A percentile compares a stretch with the other conserved stretches of the same genome.
Conservation (phyloP, 2,797 vertebrate genomes). For the Pangasius krempfi region DNA sequence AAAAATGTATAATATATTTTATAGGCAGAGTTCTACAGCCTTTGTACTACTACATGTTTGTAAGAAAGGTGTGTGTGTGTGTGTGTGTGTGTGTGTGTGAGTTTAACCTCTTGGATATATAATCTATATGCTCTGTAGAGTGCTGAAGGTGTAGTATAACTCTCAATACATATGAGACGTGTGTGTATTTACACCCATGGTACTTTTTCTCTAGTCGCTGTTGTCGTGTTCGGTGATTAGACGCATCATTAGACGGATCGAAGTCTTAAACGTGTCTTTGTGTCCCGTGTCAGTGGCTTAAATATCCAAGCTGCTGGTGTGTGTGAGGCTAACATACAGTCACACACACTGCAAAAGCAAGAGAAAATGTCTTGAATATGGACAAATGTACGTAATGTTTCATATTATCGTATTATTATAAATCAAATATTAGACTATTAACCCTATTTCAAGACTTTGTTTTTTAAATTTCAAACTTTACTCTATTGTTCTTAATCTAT, state of each 20-base stretch:
- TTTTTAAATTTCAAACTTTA: too few relatives aligned
- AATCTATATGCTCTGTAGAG: background rate
- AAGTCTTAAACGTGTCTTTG: background rate
- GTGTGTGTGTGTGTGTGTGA: slow-evolving; percentile 2
- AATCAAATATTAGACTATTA: background rate
- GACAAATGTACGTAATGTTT: background rate
- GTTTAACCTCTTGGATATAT: slow-evolving; percentile 38
- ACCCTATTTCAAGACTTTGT: background rate
- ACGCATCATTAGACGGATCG: slow-evolving; percentile 20
- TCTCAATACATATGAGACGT: slow-evolving; percentile 13
- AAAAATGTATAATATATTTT: slow-evolving; percentile 57
- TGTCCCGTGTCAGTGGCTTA: slow-evolving; percentile 1
- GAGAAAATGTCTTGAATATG: background rate
- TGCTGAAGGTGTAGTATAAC: background rate
- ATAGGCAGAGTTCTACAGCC: slow-evolving; percentile 60
- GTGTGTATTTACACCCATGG: slow-evolving; percentile 64
- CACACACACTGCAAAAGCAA: background rate
- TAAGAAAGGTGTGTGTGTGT: slow-evolving; percentile 43
- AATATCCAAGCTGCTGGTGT: background rate
- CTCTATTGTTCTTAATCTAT: background rate
- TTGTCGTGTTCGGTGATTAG: slow-evolving; percentile 59
- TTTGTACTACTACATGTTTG: slow-evolving; percentile 56
- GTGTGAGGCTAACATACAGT: background rate
- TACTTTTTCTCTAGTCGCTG: slow-evolving; percentile 64
- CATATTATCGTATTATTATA: background rate